Evolutionary conservation across 2,113 vertebrate species (phyloP), one percentile per base, ranked within the genome.

Genomic region (Coptodon bakossiorum): DNA sequence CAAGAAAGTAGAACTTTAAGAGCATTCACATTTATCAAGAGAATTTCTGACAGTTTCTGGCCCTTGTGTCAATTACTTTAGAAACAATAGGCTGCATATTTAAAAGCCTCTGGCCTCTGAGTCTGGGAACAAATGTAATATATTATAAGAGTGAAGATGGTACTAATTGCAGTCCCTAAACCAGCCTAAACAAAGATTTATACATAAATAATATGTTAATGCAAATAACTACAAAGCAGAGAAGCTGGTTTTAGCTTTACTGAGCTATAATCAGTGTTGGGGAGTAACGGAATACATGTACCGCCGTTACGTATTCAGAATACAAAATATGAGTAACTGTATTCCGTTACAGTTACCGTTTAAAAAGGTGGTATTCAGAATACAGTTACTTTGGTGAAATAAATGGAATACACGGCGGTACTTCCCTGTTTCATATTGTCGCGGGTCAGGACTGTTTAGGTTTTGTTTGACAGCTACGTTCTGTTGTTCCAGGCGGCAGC

Each of bases 21-120:
- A 73, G 22, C 14, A 29, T 73, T 17, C 3, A 27, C 13, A 45
- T 45, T 16, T 17, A 73, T 16, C 38, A 73, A 27, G 22, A 45
- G 40, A 29, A 73, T 48, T 73, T 27, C 38, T 45, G 38, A 40
- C 63, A 22, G 63, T 68, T 68, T 68, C 36, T 40, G 63, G 36
- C 7, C 0, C 0, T 40, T 68, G 19, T 68, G 34, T 22, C 3
- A 1, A 68, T 68, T 68, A 68, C 63, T 66, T n/a, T 7, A 1
- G 2, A 5, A 66, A 63, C 36, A 66, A 66, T n/a, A 12, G 61
- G 36, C 19, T 8, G 63, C 63, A 14, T 40, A 68, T n/a, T 40
- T 40, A 22, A 73, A 73, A 73, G 12, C 7, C 22, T 40, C 24
- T 57, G 24, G 3, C 54, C 54, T 66, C 66, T 71, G 12, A 43